Evolutionary conservation across 2,113 vertebrate genomes (phyloP), one percentile per base, ranked within the genome.

Genomic region (Procapra przewalskii): DNA sequence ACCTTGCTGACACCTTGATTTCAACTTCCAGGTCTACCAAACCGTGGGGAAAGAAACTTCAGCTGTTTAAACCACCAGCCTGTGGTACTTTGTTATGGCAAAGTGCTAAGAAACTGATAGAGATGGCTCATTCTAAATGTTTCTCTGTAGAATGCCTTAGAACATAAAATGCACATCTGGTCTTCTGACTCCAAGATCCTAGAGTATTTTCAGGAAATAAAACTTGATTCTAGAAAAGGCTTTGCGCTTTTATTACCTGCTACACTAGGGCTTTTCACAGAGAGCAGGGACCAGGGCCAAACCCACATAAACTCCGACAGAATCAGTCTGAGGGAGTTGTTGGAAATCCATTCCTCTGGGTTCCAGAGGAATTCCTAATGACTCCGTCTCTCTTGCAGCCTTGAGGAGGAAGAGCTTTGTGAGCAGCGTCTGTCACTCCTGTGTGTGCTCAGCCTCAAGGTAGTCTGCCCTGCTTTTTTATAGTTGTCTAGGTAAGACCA

Each of bases 161-260:
- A 64, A 95, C 23, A 33, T 95, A 60, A 97, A 95, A 89, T 80
- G 60, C 14, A 77, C 91, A 90, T 87, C 90, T 83, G 83, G 87
- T 89, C 55, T 96, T 92, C 80, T 87, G 60, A 90, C 84, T 94
- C 62, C 48, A 92, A 77, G 92, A 67, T 55, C 36, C 71, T 83
- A 62, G 48, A 40, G 43, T 80, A 55, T 87, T 93, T 95, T 93
- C 95, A 85, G 62, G 71, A 97, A 91, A 96, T 82, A 45, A 82
- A 90, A 80, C 54, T 60, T 71, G 48, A 17, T 50, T 93, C n/a
- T 54, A 36, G 87, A 75, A 95, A 77, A 87, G 43, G 43, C 87
- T 89, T 43, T 79, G 54, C 7, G 6, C 40, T 80, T 59, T 89
- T 11, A 55, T 91, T 83, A 86, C 60, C 36, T 93, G 59, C 16